These are phyloP conservation scores for Cerastis rubricosa DNA, from an alignment of 2,888 invertebrate species.

Conservation along the genomic window DNA sequence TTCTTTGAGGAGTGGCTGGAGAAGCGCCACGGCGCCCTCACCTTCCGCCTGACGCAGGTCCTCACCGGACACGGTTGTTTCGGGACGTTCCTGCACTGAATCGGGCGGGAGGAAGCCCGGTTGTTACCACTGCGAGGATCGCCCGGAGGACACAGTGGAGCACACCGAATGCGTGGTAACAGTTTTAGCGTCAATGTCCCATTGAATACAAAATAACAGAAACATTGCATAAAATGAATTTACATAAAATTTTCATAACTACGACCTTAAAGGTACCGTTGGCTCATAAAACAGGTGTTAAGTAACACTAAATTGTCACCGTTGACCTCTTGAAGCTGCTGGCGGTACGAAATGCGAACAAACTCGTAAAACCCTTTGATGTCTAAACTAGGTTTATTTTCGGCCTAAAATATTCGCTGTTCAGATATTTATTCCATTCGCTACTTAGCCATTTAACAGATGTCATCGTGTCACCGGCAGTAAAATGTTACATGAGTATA, in stretches of 20 bases:
- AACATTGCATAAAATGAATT: constrained; percentile 10
- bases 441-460: not conserved
- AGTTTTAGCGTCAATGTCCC: no score
- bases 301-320: constrained; percentile 14
- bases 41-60: no score
- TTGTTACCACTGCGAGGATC: no score
- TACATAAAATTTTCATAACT: constrained; percentile 3
- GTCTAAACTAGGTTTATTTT: constrained; percentile 43
- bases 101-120: no score
- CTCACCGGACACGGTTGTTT: no score
- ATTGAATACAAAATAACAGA: not conserved
- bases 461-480: not conserved
- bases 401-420: constrained; percentile 68
- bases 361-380: constrained; percentile 33
- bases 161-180: no score
- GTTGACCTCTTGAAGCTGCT: not conserved
- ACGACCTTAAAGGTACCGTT: constrained; percentile 19
- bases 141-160: no score
- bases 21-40: no score
- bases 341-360: constrained; percentile 20
- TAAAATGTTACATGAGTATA: constrained; percentile 13
- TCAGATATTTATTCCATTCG: not conserved
- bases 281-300: constrained; percentile 28
- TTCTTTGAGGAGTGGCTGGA: no score
- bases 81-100: no score